phyloP scores from a whole-genome alignment of 2,113 vertebrate genomes.

The Stegostoma tigrinum region DNA sequence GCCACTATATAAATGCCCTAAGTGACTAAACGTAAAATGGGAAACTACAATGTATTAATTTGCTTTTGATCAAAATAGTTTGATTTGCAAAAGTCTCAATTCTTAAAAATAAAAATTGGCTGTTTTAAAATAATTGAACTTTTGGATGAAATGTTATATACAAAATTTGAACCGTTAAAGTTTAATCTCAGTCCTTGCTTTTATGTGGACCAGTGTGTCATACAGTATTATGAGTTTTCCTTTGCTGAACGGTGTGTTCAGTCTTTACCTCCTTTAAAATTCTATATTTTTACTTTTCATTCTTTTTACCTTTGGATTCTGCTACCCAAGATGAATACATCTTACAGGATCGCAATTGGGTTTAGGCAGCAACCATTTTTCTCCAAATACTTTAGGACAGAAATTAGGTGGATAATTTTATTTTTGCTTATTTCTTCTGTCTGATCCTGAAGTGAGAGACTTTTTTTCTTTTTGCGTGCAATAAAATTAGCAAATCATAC shows the following conservation, averaged over 20 bases:
- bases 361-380: neutral
- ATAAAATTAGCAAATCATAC: neutral
- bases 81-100: no score
- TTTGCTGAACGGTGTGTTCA: no score
- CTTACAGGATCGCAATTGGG: neutral
- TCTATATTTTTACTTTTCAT: neutral
- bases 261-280: no score
- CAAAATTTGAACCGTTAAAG: neutral
- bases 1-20: neutral
- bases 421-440: neutral
- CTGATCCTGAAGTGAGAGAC: neutral
- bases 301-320: neutral
- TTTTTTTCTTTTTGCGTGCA: neutral
- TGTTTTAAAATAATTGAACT: neutral
- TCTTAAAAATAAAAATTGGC: neutral
- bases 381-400: neutral
- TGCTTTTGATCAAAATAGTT: neutral
- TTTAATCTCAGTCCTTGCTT: neutral
- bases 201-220: neutral
- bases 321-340: neutral
- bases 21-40: neutral
- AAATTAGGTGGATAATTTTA: neutral
- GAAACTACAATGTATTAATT: neutral
- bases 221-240: neutral
- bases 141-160: neutral